Evolutionary conservation across 2,113 vertebrate species (phyloP).

Genomic region (Pseudopodoces humilis): DNA sequence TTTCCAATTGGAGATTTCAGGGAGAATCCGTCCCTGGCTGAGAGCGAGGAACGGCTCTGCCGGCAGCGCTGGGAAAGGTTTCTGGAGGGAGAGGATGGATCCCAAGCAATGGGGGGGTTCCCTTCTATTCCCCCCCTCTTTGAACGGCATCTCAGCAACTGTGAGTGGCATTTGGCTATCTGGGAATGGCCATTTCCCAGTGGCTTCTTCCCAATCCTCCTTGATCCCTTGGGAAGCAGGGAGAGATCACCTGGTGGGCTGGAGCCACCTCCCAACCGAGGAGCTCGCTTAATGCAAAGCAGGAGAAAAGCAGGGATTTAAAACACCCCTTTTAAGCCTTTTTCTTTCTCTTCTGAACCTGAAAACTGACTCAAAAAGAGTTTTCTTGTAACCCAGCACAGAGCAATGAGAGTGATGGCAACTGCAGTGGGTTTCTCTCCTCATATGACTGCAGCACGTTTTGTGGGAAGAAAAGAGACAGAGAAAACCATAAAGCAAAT

Average conservation of each 20-base stretch:
- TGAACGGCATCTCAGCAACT: neutral
- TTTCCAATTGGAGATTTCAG: neutral
- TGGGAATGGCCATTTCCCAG: neutral
- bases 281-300: neutral
- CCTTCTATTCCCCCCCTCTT: accelerated
- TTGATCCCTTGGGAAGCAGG: neutral
- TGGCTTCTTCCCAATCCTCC: neutral
- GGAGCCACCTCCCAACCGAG: neutral
- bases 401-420: neutral
- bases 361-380: neutral
- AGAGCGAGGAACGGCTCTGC: neutral
- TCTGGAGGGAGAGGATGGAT: neutral
- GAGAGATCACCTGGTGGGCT: neutral
- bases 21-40: neutral
- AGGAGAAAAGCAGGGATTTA: neutral
- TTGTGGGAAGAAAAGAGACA: neutral
- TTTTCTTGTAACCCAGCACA: neutral
- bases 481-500: neutral
- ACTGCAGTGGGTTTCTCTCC: neutral
- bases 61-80: neutral
- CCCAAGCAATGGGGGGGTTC: neutral
- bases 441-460: accelerated
- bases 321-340: neutral
- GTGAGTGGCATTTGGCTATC: neutral
- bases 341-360: neutral